These are phyloP conservation scores for Gryon sp. DNA, from an alignment of 1,140 invertebrate genomes.

Conservation along the genomic window DNA sequence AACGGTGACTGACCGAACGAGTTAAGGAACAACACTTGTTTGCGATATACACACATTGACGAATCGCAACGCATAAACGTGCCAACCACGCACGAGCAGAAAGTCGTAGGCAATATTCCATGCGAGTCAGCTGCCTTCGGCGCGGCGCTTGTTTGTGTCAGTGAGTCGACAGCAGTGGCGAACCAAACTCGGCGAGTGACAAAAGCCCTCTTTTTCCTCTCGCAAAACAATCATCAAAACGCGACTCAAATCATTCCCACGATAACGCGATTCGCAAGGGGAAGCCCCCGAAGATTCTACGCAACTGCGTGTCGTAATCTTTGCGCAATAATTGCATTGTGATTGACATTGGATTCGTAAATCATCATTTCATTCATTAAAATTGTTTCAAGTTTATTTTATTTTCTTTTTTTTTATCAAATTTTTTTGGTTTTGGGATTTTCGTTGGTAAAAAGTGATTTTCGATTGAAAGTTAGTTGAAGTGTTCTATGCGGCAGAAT, in stretches of 20 bases:
- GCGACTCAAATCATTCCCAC: constrained; percentile 7
- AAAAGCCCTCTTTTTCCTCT: too few relatives aligned
- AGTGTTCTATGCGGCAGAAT: constrained; percentile 75
- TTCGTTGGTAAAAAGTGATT: too few relatives aligned
- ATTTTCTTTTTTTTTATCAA: not conserved
- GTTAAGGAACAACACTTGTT: constrained; percentile 3
- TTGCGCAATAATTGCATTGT: constrained; percentile 7
- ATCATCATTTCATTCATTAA: too few relatives aligned
- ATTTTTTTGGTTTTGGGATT: not conserved
- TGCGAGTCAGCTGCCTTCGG: constrained; percentile 46
- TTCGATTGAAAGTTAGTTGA: too few relatives aligned
- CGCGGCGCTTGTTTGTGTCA: constrained; percentile 64
- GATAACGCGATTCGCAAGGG: not conserved
- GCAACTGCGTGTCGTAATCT: not conserved
- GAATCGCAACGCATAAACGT: constrained; percentile 35
- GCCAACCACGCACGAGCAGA: constrained; percentile 57
- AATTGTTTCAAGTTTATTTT: too few relatives aligned
- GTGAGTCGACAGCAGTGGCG: constrained; percentile 66
- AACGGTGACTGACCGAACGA: constrained; percentile 16
- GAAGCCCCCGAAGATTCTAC: not conserved
- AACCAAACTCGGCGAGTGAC: constrained; percentile 59
- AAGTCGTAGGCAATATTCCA: constrained; percentile 66
- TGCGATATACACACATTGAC: not conserved
- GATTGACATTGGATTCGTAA: not conserved
- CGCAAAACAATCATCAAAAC: not conserved